Conservation (phyloP, 2,113 vertebrate species). For the Varanus salvator region DNA sequence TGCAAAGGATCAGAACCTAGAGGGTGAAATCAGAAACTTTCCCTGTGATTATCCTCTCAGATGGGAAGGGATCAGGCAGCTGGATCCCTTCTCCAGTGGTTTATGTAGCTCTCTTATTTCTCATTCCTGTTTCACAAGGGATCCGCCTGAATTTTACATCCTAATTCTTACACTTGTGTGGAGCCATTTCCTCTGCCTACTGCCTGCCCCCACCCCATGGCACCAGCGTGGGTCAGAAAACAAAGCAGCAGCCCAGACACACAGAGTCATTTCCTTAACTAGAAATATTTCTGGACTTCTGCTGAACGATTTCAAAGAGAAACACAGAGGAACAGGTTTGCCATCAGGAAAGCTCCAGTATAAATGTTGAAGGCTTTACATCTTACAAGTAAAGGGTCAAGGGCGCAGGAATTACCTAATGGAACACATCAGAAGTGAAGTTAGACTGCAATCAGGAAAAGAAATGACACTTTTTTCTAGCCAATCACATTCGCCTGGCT, state of each 20-base stretch:
- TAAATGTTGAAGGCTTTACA: background rate
- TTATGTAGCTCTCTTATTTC: background rate
- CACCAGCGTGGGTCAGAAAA: constrained; percentile 9
- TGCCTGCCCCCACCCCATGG: too few species aligned
- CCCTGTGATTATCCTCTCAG: background rate
- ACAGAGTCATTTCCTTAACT: constrained; percentile 4
- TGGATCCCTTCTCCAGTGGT: background rate
- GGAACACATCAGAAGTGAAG: background rate
- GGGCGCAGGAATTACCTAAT: background rate
- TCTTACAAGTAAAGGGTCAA: background rate
- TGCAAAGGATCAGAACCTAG: background rate
- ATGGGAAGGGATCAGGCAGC: background rate
- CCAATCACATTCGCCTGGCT: background rate
- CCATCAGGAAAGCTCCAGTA: background rate
- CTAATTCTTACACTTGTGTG: constrained; percentile 15
- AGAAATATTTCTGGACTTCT: constrained; percentile 16
- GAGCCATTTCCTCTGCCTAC: constrained; percentile 3
- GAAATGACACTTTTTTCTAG: background rate
- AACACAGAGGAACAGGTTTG: background rate
- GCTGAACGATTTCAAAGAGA: background rate
- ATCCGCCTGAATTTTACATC: background rate
- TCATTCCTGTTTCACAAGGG: background rate
- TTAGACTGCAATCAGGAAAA: background rate
- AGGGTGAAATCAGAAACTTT: background rate
- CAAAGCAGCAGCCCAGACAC: background rate